A percentile compares a stretch with the other conserved stretches of the same genome.
These are phyloP conservation scores for Polypterus senegalus DNA, from an alignment of 2,113 vertebrate genomes.

Conservation along the genomic window DNA sequence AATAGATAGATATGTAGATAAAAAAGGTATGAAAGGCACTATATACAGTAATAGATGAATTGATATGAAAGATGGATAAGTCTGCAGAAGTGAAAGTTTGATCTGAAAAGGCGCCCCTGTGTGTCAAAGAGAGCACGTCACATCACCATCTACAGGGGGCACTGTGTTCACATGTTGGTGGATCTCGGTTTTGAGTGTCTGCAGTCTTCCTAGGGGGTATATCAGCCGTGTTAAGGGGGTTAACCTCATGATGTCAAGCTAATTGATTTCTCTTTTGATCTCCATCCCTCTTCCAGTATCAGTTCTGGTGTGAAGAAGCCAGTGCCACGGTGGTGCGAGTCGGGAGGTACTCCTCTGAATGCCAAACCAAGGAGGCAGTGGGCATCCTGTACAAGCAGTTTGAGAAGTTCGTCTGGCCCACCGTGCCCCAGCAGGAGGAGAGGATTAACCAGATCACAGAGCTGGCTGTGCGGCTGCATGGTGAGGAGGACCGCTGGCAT, in stretches of 20 bases:
- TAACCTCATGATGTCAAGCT: not conserved
- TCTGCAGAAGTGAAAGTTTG: too few species aligned
- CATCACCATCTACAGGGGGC: too few species aligned
- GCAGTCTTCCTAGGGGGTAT: too few species aligned
- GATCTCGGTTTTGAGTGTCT: too few species aligned
- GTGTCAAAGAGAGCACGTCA: too few species aligned
- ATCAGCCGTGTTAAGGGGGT: too few species aligned
- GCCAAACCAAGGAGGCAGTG: slow-evolving; percentile 66
- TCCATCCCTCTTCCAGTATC: slow-evolving; percentile 47
- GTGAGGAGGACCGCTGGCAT: slow-evolving; percentile 34
- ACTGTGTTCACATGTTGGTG: too few species aligned
- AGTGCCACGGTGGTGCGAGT: slow-evolving; percentile 70
- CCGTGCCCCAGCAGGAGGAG: slow-evolving; percentile 72
- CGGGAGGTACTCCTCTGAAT: slow-evolving; percentile 63
- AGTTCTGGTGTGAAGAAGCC: slow-evolving; percentile 78
- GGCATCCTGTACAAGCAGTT: slow-evolving; percentile 70
- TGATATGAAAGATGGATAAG: too few species aligned
- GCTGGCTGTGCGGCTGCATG: slow-evolving; percentile 62
- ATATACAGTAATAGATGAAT: too few species aligned
- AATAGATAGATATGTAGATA: too few species aligned
- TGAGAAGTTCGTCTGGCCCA: slow-evolving; percentile 69
- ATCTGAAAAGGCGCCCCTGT: too few species aligned
- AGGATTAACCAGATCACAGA: slow-evolving; percentile 62
- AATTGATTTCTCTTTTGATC: not conserved
- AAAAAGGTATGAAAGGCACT: too few species aligned